Conservation (phyloP, 2,113 vertebrate genomes). For the Cheirogaleus medius region DNA sequence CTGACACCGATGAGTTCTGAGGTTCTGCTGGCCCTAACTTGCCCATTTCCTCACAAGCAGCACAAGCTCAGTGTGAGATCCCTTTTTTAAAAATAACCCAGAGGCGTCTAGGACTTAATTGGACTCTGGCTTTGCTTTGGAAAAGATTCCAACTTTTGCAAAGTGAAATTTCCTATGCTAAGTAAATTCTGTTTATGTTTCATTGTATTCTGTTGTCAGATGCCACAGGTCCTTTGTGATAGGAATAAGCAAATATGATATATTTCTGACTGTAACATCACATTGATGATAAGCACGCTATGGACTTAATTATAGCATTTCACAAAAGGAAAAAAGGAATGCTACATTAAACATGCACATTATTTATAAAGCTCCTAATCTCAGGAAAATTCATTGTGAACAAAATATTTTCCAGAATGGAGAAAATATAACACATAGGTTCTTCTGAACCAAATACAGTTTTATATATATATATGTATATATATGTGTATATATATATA, state of each 20-base stretch:
- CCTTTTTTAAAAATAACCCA: not conserved
- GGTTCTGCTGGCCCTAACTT: not conserved
- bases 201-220: not conserved
- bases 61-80: not conserved
- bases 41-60: not conserved
- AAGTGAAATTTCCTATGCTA: not conserved
- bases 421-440: not conserved
- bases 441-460: not conserved
- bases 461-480: not conserved
- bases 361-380: slow-evolving; percentile 16
- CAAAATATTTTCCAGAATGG: not conserved
- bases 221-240: not conserved
- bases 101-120: not conserved
- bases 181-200: not conserved
- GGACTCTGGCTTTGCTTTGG: not conserved
- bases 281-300: not conserved
- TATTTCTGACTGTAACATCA: not conserved
- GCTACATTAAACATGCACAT: not conserved
- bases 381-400: not conserved
- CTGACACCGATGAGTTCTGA: not conserved
- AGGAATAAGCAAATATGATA: not conserved
- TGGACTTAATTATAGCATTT: not conserved
- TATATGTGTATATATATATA: not conserved
- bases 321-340: not conserved
- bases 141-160: not conserved